A percentile compares a stretch with the other conserved stretches of the same genome.
phyloP scores from a whole-genome alignment of 1,140 invertebrate genomes.

The Nixonia krombeini region DNA sequence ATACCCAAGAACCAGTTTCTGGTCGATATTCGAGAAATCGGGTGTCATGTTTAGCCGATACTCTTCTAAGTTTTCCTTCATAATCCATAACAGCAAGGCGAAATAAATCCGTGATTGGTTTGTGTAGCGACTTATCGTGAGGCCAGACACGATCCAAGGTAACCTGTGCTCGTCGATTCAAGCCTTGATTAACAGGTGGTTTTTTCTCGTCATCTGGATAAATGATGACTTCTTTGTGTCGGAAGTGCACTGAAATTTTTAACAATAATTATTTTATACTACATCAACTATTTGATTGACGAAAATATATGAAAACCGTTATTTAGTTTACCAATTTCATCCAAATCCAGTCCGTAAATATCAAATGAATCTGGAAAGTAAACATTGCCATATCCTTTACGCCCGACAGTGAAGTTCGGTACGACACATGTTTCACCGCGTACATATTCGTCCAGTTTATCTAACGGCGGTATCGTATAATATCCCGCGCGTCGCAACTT shows the following conservation, averaged over 20 bases:
- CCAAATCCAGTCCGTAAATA: slow-evolving; percentile 90
- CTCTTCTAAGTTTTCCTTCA: slow-evolving; percentile 86
- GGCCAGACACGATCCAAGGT: slow-evolving; percentile 97
- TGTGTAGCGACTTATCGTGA: slow-evolving; percentile 85
- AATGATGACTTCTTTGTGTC: slow-evolving; percentile 83
- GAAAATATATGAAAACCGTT: too few relatives aligned
- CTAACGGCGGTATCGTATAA: slow-evolving; percentile 80
- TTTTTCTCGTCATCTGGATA: slow-evolving; percentile 81
- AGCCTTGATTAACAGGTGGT: slow-evolving; percentile 79
- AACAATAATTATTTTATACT: too few relatives aligned
- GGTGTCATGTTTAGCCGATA: slow-evolving; percentile 88
- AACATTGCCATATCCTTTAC: slow-evolving; percentile 93
- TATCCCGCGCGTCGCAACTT: slow-evolving; percentile 81
- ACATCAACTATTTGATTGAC: too few relatives aligned
- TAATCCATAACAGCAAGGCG: slow-evolving; percentile 88
- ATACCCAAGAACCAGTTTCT: slow-evolving; percentile 96
- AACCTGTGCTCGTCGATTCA: slow-evolving; percentile 93
- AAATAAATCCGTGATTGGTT: slow-evolving; percentile 86
- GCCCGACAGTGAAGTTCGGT: slow-evolving; percentile 91
- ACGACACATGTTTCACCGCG: slow-evolving; percentile 84
- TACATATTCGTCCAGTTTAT: slow-evolving; percentile 74
- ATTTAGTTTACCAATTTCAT: slow-evolving; percentile 87
- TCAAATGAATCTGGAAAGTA: slow-evolving; percentile 90
- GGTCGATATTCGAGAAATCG: slow-evolving; percentile 95
- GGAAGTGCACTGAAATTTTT: slow-evolving; percentile 77